These are phyloP conservation scores for Galerucella pusilla DNA, from an alignment of 2,888 invertebrate genomes.

Conservation along the genomic window DNA sequence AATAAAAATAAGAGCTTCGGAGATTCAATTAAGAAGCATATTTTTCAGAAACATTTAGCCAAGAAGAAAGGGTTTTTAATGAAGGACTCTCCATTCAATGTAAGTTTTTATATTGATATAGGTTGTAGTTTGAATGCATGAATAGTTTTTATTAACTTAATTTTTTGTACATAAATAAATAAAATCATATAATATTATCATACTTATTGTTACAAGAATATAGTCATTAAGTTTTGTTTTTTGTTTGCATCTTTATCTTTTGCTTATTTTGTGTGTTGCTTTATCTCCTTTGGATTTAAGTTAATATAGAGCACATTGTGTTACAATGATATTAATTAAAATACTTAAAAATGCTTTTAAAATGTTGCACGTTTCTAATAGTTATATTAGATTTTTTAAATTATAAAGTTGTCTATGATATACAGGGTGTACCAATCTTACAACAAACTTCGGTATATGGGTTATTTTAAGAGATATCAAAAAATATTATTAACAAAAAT, in stretches of 20 bases:
- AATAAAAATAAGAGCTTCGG: slow-evolving; percentile 77
- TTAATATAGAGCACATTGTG: not conserved
- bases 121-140: not conserved
- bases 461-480: too few species aligned
- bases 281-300: not conserved
- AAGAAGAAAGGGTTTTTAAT: slow-evolving; percentile 57
- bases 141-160: not conserved
- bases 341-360: not conserved
- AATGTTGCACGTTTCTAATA: not conserved
- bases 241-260: slow-evolving; percentile 30
- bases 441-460: too few species aligned
- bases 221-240: slow-evolving; percentile 29
- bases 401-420: too few species aligned
- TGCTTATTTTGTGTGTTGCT: slow-evolving; percentile 44
- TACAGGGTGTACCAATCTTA: too few species aligned
- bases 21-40: slow-evolving; percentile 87
- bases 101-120: slow-evolving; percentile 52
- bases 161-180: not conserved
- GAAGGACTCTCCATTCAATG: slow-evolving; percentile 58
- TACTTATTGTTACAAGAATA: not conserved
- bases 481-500: too few species aligned
- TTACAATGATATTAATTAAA: not conserved
- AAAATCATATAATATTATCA: too few species aligned
- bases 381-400: too few species aligned
- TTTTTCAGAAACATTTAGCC: slow-evolving; percentile 74